Percentiles rank a stretch among this genome's conserved stretches.
These are phyloP conservation scores for Vulpes vulpes DNA, from an alignment of 2,113 vertebrate genomes.

Conservation along the genomic window DNA sequence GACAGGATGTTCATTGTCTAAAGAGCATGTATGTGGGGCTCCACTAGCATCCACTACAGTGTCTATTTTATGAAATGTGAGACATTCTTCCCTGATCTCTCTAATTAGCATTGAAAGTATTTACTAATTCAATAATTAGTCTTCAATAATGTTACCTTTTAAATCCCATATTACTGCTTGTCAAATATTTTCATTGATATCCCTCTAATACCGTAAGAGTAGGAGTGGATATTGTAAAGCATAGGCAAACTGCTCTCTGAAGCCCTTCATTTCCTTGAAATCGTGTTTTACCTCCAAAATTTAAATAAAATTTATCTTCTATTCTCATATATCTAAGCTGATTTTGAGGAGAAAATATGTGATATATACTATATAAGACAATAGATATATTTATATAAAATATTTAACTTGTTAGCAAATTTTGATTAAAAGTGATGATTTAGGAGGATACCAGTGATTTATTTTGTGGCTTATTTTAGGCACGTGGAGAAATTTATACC, in stretches of 20 bases:
- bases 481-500: background rate
- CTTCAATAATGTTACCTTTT: background rate
- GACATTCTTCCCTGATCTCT: background rate
- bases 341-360: background rate
- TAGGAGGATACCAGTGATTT: background rate
- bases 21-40: background rate
- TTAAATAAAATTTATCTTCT: conserved; percentile 4
- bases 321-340: background rate
- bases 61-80: background rate
- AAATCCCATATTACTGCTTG: background rate
- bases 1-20: too few species aligned
- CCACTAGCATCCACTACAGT: background rate
- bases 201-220: background rate
- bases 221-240: background rate
- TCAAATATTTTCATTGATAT: background rate
- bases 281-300: background rate
- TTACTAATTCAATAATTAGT: background rate
- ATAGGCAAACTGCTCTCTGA: background rate
- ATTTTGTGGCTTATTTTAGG: background rate
- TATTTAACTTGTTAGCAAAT: background rate
- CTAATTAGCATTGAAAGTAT: background rate
- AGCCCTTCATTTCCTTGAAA: background rate
- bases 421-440: background rate
- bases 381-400: background rate
- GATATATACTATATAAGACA: background rate